Evolutionary conservation across 30 jellyfish, hydroid and myxozoan genomes (phyloP), one percentile per base, ranked within the genome.

Genomic region (Chrysaora quinquecirrha): DNA sequence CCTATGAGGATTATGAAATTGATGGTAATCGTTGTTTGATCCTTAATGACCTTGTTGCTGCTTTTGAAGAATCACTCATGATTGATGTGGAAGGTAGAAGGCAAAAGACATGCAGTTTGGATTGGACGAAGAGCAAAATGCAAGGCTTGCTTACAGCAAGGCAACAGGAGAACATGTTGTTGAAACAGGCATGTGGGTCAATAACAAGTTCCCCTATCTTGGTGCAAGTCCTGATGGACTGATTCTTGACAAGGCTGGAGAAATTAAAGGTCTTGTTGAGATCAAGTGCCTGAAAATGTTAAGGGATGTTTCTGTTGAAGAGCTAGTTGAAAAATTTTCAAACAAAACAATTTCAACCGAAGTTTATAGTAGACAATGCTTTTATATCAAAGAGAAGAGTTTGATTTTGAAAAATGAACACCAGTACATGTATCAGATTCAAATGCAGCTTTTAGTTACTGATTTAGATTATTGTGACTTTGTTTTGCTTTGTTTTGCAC

Each of bases 221-320:
- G 93, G 61, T 19, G 93, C 93, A 18, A 69, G 81, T 27, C 93
- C 93, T 35, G 89, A 71, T 82, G 93, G 93, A 22, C 67, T 82
- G 18, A 82, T 82, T 71, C 18, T 21, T 49, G 43, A 49, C 43
- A 77, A 70, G 27, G 9, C 16, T 43, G 82, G 82, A 12, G 49
- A 82, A 30, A 12, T 70, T 19, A 64, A 9, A 16, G 90, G 90
- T 16, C 68, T 82, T 71, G 30, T 70, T 25, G 93, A 82, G 80
- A 67, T 82, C 48, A 82, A 82, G 72, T 82, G 89, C 52, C 72
- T 82, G 54, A 82, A 82, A 48, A 82, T 82, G 21, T 34, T 82
- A 35, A 70, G 65, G 16, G 16, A 6, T 9, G 16, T 9, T 6
- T 6, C 58, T 43, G 58, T 43, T 43, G 58, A 43, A 6, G 58